Percentiles rank a stretch among this genome's conserved stretches.
Evolutionary conservation across 2,797 vertebrate species (phyloP).

Genomic region (Nannoperca obscura): DNA sequence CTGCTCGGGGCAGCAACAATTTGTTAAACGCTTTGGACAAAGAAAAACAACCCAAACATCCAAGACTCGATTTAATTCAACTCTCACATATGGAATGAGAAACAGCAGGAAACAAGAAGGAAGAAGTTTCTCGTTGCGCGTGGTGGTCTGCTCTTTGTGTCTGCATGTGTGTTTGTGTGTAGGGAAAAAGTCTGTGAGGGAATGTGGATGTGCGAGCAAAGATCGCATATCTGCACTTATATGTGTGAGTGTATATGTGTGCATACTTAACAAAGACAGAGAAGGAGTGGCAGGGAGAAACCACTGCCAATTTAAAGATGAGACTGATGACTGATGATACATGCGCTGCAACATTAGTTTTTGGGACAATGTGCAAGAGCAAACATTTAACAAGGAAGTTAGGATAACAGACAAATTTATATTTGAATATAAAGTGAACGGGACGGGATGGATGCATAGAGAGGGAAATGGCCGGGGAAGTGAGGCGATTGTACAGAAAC

Average conservation of each 20-base stretch:
- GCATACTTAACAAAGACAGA: constrained; percentile 16
- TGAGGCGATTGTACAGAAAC: constrained; percentile 80
- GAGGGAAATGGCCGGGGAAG: constrained; percentile 38
- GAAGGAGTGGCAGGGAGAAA: constrained; percentile 21
- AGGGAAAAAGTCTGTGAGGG: neutral
- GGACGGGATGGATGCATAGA: constrained; percentile 49
- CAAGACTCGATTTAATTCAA: constrained; percentile 81
- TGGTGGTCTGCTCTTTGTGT: constrained; percentile 20
- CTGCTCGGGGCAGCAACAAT: constrained; percentile 78
- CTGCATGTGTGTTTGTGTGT: constrained; percentile 19
- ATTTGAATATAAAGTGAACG: constrained; percentile 48
- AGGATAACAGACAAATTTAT: constrained; percentile 43
- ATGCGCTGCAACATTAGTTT: constrained; percentile 51
- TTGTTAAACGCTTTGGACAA: constrained; percentile 82
- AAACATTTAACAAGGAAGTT: constrained; percentile 52
- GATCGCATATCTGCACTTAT: constrained; percentile 4
- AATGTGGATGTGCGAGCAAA: constrained; percentile 10
- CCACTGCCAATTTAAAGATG: constrained; percentile 37
- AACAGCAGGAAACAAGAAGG: constrained; percentile 57
- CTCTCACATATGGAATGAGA: constrained; percentile 68
- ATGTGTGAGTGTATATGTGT: neutral
- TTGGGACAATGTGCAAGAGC: constrained; percentile 56
- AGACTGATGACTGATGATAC: constrained; percentile 47
- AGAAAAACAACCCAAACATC: constrained; percentile 79
- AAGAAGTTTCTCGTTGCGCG: constrained; percentile 24